These are phyloP conservation scores for Hestina assimilis DNA, from an alignment of 1,140 invertebrate species.

Conservation along the genomic window DNA sequence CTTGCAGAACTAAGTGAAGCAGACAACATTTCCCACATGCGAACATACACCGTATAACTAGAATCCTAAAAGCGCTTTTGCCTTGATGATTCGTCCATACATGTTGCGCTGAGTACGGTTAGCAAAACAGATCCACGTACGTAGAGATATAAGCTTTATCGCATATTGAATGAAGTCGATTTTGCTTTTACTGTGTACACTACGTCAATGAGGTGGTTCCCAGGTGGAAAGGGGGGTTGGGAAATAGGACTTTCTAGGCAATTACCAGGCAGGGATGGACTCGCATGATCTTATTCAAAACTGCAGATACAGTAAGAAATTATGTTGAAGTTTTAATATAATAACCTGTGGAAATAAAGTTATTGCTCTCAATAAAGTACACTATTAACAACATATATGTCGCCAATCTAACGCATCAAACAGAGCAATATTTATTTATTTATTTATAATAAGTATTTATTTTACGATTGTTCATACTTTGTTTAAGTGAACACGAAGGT, in stretches of 20 bases:
- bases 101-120: conserved; percentile 2
- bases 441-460: too few species aligned
- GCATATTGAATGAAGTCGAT: background rate
- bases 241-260: conserved; percentile 61
- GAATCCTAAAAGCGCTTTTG: background rate
- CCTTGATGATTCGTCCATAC: background rate
- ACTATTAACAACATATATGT: too few species aligned
- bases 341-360: conserved; percentile 22
- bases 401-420: too few species aligned
- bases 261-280: conserved; percentile 52
- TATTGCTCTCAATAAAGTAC: too few species aligned
- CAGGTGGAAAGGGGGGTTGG: conserved; percentile 34
- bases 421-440: too few species aligned
- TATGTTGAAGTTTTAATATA: conserved; percentile 22
- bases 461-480: too few species aligned
- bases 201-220: conserved; percentile 12
- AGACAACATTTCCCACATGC: background rate
- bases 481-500: too few species aligned
- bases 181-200: conserved; percentile 9
- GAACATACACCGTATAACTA: background rate
- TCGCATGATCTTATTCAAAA: conserved; percentile 37
- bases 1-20: background rate
- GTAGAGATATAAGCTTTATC: conserved; percentile 8
- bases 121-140: background rate
- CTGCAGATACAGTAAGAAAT: conserved; percentile 27